Percentiles rank a stretch among this genome's conserved stretches.
phyloP scores from a whole-genome alignment of 2,888 invertebrate species.

The Macropis europaea region DNA sequence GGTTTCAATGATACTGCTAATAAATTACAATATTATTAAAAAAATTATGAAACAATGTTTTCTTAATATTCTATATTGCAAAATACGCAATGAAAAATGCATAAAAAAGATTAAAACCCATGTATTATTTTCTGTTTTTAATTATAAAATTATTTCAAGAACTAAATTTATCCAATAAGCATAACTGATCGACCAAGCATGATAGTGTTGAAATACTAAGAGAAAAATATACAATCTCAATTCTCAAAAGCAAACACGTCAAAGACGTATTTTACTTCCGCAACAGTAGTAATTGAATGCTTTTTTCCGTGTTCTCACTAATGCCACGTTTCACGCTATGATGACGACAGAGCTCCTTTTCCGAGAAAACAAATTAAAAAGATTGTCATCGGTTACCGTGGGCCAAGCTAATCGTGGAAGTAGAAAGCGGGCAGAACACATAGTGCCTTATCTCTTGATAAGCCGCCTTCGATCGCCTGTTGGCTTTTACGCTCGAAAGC shows the following conservation, averaged over 20 bases:
- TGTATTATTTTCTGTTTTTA: no score
- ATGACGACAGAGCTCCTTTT: slow-evolving; percentile 57
- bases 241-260: slow-evolving; percentile 7
- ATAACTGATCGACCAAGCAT: no score
- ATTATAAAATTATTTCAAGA: no score
- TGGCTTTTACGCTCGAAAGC: slow-evolving; percentile 49
- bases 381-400: slow-evolving; percentile 59
- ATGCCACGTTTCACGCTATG: slow-evolving; percentile 55
- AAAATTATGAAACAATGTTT: no score
- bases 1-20: no score
- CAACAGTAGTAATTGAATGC: slow-evolving; percentile 51
- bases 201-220: background rate
- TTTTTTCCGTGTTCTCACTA: slow-evolving; percentile 49
- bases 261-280: slow-evolving; percentile 29
- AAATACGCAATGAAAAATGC: no score
- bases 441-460: slow-evolving; percentile 61
- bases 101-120: no score
- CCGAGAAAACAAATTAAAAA: slow-evolving; percentile 65
- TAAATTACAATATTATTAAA: no score
- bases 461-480: slow-evolving; percentile 38
- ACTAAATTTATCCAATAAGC: no score
- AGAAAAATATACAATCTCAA: background rate
- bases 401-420: slow-evolving; percentile 57
- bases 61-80: no score
- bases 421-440: slow-evolving; percentile 54